Conservation (phyloP, 2,113 vertebrate genomes). For the Podiceps cristatus region DNA sequence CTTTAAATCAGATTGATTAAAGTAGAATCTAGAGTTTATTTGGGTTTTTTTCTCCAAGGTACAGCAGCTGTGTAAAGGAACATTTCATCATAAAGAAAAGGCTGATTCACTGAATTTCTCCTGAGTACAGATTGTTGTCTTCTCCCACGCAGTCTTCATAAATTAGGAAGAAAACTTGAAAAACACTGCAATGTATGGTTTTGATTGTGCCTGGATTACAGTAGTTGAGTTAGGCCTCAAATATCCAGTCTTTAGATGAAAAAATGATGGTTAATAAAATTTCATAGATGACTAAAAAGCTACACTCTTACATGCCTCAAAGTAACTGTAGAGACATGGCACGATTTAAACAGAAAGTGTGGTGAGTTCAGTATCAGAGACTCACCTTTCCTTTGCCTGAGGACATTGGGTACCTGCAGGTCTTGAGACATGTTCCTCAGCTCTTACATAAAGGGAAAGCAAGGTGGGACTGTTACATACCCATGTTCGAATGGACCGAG, state of each 20-base stretch:
- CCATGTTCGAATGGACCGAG: neutral
- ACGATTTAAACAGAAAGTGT: neutral
- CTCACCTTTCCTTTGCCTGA: neutral
- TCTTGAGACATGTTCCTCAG: neutral
- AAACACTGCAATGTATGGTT: constrained; percentile 5
- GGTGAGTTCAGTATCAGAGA: neutral
- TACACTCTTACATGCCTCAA: neutral
- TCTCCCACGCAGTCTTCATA: constrained; percentile 59
- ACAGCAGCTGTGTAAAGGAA: constrained; percentile 52
- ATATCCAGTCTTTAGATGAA: neutral
- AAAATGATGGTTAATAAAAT: neutral
- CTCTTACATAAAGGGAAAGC: neutral
- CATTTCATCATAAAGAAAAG: constrained; percentile 60
- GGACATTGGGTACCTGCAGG: neutral
- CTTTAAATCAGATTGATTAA: neutral
- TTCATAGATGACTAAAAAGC: neutral
- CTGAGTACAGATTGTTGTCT: constrained; percentile 62
- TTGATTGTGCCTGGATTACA: neutral
- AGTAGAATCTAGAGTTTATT: constrained; percentile 28
- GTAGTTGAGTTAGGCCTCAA: neutral
- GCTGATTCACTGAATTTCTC: constrained; percentile 63
- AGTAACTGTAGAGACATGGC: neutral
- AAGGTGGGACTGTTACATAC: neutral
- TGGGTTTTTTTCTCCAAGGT: constrained; percentile 20
- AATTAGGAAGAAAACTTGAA: constrained; percentile 45